A percentile compares a stretch with the other conserved stretches of the same genome.
Conservation (phyloP, 1,140 invertebrate species). For the Protaetia brevitarsis region DNA sequence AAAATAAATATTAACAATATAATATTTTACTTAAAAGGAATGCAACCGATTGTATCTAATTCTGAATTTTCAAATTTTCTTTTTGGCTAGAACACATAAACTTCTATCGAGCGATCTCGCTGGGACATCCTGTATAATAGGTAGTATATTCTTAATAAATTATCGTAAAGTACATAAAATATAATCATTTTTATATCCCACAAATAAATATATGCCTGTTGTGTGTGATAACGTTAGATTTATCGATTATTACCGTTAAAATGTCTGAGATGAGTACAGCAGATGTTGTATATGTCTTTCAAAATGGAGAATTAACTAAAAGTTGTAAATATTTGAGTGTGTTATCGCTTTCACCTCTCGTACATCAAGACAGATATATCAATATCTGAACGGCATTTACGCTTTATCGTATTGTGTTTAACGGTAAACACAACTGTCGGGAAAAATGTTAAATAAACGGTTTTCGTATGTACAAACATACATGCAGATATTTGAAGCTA, state of each 20-base stretch:
- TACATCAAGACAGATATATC: not conserved
- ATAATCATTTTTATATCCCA: not conserved
- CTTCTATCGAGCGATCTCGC: too few relatives aligned
- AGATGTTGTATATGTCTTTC: not conserved
- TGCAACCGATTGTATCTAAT: too few relatives aligned
- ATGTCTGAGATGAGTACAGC: not conserved
- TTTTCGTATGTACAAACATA: too few relatives aligned
- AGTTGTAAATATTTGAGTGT: not conserved
- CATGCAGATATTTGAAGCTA: too few relatives aligned
- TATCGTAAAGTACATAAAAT: not conserved
- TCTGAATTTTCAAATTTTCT: too few relatives aligned
- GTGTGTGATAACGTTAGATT: not conserved
- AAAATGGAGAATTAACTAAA: not conserved
- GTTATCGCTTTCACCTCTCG: slow-evolving; percentile 5
- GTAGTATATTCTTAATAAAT: not conserved
- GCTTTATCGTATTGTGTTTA: slow-evolving; percentile 5
- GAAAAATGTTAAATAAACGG: not conserved
- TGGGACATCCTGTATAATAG: too few relatives aligned
- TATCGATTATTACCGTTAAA: not conserved
- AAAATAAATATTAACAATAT: too few relatives aligned
- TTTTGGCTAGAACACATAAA: too few relatives aligned
- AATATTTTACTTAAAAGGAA: too few relatives aligned
- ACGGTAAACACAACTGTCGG: not conserved
- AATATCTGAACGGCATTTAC: not conserved
- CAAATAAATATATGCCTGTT: not conserved